These are phyloP conservation scores for Galaxias olidus DNA, from an alignment of 2,797 vertebrate species.

Conservation along the genomic window DNA sequence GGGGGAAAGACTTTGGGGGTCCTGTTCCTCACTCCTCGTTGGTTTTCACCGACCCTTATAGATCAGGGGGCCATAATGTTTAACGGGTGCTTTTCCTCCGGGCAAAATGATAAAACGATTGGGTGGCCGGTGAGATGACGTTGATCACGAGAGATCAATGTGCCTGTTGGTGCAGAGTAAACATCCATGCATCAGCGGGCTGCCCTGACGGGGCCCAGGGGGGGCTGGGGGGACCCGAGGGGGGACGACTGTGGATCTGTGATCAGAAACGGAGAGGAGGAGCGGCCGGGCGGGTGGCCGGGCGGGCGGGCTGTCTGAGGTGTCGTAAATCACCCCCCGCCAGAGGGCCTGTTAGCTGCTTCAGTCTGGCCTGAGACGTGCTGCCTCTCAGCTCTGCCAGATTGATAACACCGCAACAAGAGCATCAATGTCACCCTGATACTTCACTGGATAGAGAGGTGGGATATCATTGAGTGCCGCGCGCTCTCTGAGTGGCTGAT, in stretches of 20 bases:
- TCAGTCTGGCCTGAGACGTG: constrained; percentile 9
- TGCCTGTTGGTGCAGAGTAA: constrained; percentile 11
- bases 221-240: neutral
- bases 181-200: neutral
- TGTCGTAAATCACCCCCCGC: neutral
- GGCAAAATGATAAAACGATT: constrained; percentile 35
- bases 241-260: neutral
- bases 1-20: neutral
- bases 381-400: no score
- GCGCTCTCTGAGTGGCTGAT: no score
- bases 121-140: constrained; percentile 17
- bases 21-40: constrained; percentile 39
- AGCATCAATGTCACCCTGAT: no score
- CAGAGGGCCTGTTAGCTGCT: neutral
- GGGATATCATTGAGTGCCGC: no score
- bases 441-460: no score
- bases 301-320: neutral
- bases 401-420: no score
- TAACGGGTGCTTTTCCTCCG: constrained; percentile 44
- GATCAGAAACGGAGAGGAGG: neutral
- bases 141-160: constrained; percentile 19
- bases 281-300: neutral
- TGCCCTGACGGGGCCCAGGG: neutral
- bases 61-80: constrained; percentile 65
- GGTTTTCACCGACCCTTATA: constrained; percentile 59